Percentiles rank a stretch among this genome's conserved stretches.
Evolutionary conservation across 2,113 vertebrate genomes (phyloP).

Genomic region (Noturus placidus): DNA sequence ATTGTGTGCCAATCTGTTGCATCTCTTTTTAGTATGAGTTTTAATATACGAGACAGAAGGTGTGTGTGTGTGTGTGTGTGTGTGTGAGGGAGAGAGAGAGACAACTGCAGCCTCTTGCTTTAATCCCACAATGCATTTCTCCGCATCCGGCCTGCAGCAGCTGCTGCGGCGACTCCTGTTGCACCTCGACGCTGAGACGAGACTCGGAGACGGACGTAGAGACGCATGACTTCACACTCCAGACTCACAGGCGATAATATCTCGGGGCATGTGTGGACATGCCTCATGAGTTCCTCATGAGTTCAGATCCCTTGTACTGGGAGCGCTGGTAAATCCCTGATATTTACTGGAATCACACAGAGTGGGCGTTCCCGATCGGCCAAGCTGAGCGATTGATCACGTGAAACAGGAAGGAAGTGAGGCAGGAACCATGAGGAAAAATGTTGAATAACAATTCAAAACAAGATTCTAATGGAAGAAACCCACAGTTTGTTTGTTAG

Average conservation of each 20-base stretch:
- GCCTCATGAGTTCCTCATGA: neutral
- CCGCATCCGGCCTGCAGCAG: slow-evolving; percentile 41
- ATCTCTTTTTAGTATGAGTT: neutral
- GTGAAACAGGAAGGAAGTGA: neutral
- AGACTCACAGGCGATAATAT: neutral
- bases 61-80: slow-evolving; percentile 8
- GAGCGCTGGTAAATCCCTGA: neutral
- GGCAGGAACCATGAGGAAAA: neutral
- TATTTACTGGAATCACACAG: slow-evolving; percentile 3
- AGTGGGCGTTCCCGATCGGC: neutral
- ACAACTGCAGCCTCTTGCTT: slow-evolving; percentile 7
- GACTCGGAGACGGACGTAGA: neutral
- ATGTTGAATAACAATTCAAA: too few relatives aligned
- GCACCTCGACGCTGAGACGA: slow-evolving; percentile 28
- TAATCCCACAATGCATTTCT: slow-evolving; percentile 28
- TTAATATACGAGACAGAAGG: neutral
- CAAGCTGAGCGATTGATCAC: slow-evolving; percentile 19
- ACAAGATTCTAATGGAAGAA: too few relatives aligned
- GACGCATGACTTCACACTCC: slow-evolving; percentile 17
- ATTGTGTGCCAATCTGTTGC: neutral
- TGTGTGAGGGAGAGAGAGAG: neutral
- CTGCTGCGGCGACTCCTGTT: slow-evolving; percentile 41
- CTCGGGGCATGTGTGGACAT: neutral
- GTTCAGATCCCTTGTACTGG: slow-evolving; percentile 12
- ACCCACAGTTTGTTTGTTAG: too few relatives aligned